A percentile compares a stretch with the other conserved stretches of the same genome.
Evolutionary conservation across 2,888 invertebrate genomes (phyloP).

Genomic region (Gortyna flavago): DNA sequence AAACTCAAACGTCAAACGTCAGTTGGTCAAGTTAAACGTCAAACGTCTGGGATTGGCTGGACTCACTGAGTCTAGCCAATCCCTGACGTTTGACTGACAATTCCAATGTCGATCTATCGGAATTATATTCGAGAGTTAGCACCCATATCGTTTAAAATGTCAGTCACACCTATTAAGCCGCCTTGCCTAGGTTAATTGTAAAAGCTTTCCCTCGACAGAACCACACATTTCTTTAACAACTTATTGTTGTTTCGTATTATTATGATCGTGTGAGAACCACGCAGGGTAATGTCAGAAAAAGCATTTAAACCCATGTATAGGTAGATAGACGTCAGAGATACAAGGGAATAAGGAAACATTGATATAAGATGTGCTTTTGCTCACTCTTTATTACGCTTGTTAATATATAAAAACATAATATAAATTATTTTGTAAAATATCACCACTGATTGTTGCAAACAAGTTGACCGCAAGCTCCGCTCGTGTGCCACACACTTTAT

Average conservation of each 20-base stretch:
- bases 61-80: no score
- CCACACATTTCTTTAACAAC: no score
- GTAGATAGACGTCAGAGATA: constrained; percentile 56
- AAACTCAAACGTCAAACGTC: no score
- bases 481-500: constrained; percentile 31
- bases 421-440: constrained; percentile 88
- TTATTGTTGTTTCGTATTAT: neutral
- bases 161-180: no score
- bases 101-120: no score
- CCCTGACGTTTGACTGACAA: no score
- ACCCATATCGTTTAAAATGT: no score
- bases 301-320: neutral
- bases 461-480: constrained; percentile 72
- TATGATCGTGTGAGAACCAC: neutral
- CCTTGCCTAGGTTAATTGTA: no score
- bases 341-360: constrained; percentile 81
- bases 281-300: neutral
- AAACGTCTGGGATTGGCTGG: no score
- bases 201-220: no score
- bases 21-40: no score
- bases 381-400: constrained; percentile 90
- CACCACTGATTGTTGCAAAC: constrained; percentile 82
- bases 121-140: no score
- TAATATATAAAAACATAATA: constrained; percentile 89
- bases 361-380: constrained; percentile 87